Conservation (phyloP, 2,888 invertebrate genomes). For the Lagria hirta region DNA sequence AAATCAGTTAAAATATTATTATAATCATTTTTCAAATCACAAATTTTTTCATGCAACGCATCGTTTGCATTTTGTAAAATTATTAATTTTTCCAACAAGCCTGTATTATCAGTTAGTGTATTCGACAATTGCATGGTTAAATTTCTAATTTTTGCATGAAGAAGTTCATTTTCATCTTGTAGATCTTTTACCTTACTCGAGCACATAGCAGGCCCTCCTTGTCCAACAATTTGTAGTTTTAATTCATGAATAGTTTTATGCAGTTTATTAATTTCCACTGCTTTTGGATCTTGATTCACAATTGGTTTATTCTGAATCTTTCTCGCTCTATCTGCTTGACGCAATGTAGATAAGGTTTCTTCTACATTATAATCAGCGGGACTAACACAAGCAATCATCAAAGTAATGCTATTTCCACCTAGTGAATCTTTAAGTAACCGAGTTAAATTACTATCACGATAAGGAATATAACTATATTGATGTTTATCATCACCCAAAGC, state of each 20-base stretch:
- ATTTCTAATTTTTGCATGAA: slow-evolving; percentile 63
- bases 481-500: slow-evolving; percentile 74
- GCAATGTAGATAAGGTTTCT: slow-evolving; percentile 84
- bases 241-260: slow-evolving; percentile 74
- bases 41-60: slow-evolving; percentile 61
- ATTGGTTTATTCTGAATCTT: slow-evolving; percentile 89
- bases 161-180: slow-evolving; percentile 58
- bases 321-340: slow-evolving; percentile 85
- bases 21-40: slow-evolving; percentile 62
- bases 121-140: slow-evolving; percentile 68
- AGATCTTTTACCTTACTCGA: slow-evolving; percentile 55
- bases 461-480: slow-evolving; percentile 73
- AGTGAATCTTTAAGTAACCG: slow-evolving; percentile 90
- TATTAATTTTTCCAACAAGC: slow-evolving; percentile 69
- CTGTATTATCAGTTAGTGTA: slow-evolving; percentile 68
- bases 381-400: slow-evolving; percentile 95
- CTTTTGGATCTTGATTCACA: slow-evolving; percentile 80
- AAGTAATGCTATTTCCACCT: slow-evolving; percentile 89
- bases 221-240: slow-evolving; percentile 62
- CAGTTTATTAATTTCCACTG: slow-evolving; percentile 75
- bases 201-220: slow-evolving; percentile 43
- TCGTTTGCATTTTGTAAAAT: slow-evolving; percentile 71
- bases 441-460: slow-evolving; percentile 90
- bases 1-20: slow-evolving; percentile 61
- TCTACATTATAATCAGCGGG: slow-evolving; percentile 87